phyloP scores from a whole-genome alignment of 2,888 invertebrate genomes.

The Prosopocoilus inquinatus region DNA sequence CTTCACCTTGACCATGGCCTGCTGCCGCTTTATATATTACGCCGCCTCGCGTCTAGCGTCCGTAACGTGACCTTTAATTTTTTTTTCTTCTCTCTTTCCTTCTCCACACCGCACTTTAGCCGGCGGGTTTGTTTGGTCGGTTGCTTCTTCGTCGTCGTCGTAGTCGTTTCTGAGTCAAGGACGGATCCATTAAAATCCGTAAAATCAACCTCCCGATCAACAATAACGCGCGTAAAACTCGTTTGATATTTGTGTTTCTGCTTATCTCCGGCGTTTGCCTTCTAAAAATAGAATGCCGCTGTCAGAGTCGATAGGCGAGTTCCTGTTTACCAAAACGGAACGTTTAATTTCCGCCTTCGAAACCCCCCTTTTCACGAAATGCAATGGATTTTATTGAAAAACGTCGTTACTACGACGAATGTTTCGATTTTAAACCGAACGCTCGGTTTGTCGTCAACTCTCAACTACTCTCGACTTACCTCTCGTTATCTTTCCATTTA shows the following conservation, averaged over 20 bases:
- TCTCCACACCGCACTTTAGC: neutral
- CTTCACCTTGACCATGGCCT: slow-evolving; percentile 15
- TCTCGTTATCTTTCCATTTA: no score
- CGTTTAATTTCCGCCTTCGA: slow-evolving; percentile 15
- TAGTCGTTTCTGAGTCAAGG: neutral
- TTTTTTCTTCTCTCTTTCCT: neutral
- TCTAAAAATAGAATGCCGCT: slow-evolving; percentile 12
- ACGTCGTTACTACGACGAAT: no score
- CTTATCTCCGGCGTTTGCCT: slow-evolving; percentile 6
- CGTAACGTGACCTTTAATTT: neutral
- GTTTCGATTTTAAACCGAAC: no score
- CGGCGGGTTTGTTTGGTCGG: neutral
- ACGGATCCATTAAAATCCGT: neutral
- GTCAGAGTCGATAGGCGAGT: slow-evolving; percentile 15
- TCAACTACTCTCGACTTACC: no score
- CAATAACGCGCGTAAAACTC: neutral
- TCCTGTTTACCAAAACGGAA: slow-evolving; percentile 18
- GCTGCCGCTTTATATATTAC: slow-evolving; percentile 4
- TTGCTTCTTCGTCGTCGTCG: no score
- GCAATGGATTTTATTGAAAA: no score
- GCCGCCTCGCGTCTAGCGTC: neutral
- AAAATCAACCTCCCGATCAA: neutral
- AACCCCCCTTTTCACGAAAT: neutral
- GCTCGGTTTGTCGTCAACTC: no score
- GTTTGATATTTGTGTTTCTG: slow-evolving; percentile 3